phyloP scores from a whole-genome alignment of 2,113 vertebrate species.

The Bubo blakistoni region DNA sequence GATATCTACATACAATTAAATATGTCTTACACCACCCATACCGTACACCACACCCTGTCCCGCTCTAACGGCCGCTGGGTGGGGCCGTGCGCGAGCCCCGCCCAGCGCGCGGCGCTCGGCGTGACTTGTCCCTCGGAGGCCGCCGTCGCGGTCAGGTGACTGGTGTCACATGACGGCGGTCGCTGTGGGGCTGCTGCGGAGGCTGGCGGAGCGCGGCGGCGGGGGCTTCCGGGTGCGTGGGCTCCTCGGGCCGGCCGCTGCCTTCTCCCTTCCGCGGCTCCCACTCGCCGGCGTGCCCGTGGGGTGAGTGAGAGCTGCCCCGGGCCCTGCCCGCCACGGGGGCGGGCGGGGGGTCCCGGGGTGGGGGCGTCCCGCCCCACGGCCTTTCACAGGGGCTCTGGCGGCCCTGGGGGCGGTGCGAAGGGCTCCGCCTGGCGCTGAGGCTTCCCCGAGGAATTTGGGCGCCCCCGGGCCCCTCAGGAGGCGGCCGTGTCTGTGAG shows the following conservation, averaged over 20 bases:
- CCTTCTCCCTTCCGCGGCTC: background rate
- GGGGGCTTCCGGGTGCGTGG: background rate
- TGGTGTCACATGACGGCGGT: background rate
- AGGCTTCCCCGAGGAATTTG: background rate
- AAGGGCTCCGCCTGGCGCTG: background rate
- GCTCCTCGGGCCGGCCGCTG: background rate
- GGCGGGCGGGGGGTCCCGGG: too few relatives aligned
- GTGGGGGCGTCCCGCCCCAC: too few relatives aligned
- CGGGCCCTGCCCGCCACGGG: too few relatives aligned
- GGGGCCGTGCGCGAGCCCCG: too few relatives aligned
- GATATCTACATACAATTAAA: too few relatives aligned
- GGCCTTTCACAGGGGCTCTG: background rate
- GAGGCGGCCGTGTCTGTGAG: background rate
- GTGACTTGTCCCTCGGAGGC: background rate
- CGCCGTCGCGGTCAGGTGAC: conserved; percentile 43
- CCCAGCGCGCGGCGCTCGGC: too few relatives aligned
- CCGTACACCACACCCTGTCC: too few relatives aligned
- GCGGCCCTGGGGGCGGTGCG: too few relatives aligned
- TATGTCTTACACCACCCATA: too few relatives aligned
- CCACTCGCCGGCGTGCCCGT: background rate
- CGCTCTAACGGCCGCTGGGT: accelerated
- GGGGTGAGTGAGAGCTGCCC: background rate
- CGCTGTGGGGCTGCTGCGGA: too few relatives aligned
- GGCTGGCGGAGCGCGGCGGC: too few relatives aligned
- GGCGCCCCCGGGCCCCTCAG: background rate